Base-by-base conservation (phyloP, 2,888 invertebrate species). In the Gnatocerus cornutus region DNA sequence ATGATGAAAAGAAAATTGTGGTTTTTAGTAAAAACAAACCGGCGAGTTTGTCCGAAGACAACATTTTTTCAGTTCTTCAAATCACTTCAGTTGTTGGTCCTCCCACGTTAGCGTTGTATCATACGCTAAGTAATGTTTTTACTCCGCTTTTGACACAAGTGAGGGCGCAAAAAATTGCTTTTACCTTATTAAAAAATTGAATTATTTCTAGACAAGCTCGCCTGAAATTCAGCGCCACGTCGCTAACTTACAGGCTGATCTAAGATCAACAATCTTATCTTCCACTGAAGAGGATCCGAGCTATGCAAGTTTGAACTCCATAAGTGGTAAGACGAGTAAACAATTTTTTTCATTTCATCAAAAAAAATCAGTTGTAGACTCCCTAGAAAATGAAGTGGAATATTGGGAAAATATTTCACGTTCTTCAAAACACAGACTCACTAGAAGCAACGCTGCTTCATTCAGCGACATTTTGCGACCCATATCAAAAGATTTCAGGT, bases 311-410 rank as follows among this genome's bases (percentile, higher is more conserved):
- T 21, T 56, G 1, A 29, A 14, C 9, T 56, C 56, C 3, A 10
- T 41, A 3, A 56, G 8, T 9, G 43, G 56, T 56, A 16, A 10
- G n/a, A 8, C 8, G 7, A 13, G n/a, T n/a, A 30, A 29, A 50
- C 50, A 16, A 1, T 13, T n/a, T n/a, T n/a, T n/a, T n/a, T n/a
- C n/a, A n/a, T n/a, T n/a, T n/a, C n/a, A n/a, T n/a, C n/a, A n/a
- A n/a, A 4, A 21, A 21, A 21, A 21, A 46, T 16, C 13, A 71
- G 61, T 69, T 21, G 89, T 92, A 53, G 82, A 90, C 73, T 88
- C 88, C 39, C 86, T 92, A 46, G 88, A 89, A 72, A 92, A 93
- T 85, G 93, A 94, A 86, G 84, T 91, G 46, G 88, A 90, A 76
- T 92, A 90, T 81, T 93, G 93, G 93, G 87, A 86, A 72, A 87